Evolutionary conservation across 1,140 invertebrate species (phyloP), one percentile per base, ranked within the genome.

Genomic region (Aphelenchoides fujianensis): DNA sequence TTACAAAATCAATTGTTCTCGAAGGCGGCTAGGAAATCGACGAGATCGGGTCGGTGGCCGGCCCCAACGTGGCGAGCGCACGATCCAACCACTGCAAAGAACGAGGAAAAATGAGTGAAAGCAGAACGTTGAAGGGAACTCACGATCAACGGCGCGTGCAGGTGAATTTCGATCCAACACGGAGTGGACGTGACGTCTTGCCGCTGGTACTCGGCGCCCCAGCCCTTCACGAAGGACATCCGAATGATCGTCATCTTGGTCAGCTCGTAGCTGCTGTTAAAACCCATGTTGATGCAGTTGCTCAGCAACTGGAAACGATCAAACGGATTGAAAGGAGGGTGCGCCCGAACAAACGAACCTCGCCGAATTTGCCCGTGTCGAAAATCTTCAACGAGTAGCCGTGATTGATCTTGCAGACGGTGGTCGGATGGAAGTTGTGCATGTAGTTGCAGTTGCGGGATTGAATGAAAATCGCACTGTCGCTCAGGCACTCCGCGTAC

Each of bases 201-300:
- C 16, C 94, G 88, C 84, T 96, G 93, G 86, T 97, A 97, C 85
- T 97, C 94, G 9, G 93, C 93, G n/a, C 94, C 94, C 94, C 94
- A 97, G 1, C 82, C 82, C 69, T 97, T 97, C 3, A 97, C 94
- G 85, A 97, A 97, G 73, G 92, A 95, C 92, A 97, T 94, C 75
- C 90, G 89, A 74, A 88, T 87, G 28, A 85, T 84, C 69, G 87
- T 88, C 86, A 87, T 87, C 73, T 87, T 85, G 2, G 85, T 87
- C 16, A 87, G 79, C 71, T 88, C 85, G 71, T 86, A 87, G 5
- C 86, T 86, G 28, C 84, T 84, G 73, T 87, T 86, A 72, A 86
- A 87, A 5, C 86, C 87, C 61, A 84, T 79, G 19, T 79, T 75
- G 9, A 85, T 82, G 32, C 83, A 84, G 36, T 86, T 73, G 34